A percentile compares a stretch with the other conserved stretches of the same genome.
These are phyloP conservation scores for Grammomys surdaster DNA, from an alignment of 2,113 vertebrate genomes.

Conservation along the genomic window DNA sequence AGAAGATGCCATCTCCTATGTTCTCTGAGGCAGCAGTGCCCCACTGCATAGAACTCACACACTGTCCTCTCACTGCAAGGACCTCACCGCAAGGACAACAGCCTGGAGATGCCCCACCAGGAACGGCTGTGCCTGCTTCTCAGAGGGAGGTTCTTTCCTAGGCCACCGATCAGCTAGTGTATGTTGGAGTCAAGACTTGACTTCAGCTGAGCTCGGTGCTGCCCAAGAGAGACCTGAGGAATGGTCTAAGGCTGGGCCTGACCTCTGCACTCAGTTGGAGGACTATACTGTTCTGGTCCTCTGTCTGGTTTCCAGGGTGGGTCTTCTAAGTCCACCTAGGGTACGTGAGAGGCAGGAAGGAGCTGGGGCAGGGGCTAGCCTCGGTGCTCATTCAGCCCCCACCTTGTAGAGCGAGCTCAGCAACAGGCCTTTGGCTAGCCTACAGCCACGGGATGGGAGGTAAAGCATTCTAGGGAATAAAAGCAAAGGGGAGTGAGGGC, in stretches of 20 bases:
- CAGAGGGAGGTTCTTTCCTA: background rate
- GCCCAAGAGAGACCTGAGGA: background rate
- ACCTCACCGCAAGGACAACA: background rate
- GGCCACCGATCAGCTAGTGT: background rate
- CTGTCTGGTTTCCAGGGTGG: background rate
- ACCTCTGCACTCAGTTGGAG: background rate
- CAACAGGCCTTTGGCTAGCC: background rate
- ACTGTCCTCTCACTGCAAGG: background rate
- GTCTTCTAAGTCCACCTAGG: background rate
- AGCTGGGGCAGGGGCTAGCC: background rate
- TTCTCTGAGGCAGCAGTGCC: background rate
- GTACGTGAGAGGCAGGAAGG: background rate
- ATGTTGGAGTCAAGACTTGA: background rate
- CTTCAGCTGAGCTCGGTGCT: background rate
- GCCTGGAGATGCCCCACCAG: background rate
- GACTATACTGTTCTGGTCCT: background rate
- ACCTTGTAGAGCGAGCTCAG: background rate
- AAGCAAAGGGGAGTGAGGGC: background rate
- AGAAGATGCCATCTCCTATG: background rate
- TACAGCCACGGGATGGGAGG: background rate
- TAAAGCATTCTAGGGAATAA: background rate
- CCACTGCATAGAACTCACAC: background rate
- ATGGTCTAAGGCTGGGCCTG: rapidly evolving
- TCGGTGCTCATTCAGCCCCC: background rate
- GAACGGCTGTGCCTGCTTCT: background rate